These are phyloP conservation scores for Myotis lucifugus DNA, from an alignment of 2,113 vertebrate genomes.

Conservation along the genomic window DNA sequence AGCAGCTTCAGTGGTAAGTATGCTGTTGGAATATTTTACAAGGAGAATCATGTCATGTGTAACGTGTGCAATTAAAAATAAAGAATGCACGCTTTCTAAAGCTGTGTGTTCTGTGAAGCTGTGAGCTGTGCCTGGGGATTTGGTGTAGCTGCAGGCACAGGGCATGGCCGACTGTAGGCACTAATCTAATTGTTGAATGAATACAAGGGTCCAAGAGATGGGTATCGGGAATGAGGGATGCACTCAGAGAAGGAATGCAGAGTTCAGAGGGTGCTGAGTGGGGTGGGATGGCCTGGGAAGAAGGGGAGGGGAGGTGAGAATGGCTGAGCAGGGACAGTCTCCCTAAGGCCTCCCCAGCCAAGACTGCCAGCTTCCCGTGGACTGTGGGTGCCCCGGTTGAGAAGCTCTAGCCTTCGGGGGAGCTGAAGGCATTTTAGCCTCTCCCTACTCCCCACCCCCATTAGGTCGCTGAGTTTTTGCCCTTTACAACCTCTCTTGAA, in stretches of 20 bases:
- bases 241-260: not conserved
- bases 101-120: not conserved
- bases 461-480: not conserved
- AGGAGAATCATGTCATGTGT: not conserved
- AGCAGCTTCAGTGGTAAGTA: not conserved
- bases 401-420: not conserved
- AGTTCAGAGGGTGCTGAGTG: not conserved
- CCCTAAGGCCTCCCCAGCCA: not conserved
- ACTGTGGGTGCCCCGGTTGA: not conserved
- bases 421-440: not conserved
- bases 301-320: too few species aligned
- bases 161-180: fast-evolving
- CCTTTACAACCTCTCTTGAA: constrained; percentile 3
- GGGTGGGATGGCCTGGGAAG: not conserved
- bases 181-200: not conserved
- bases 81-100: not conserved
- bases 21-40: not conserved
- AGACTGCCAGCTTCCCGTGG: not conserved
- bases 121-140: not conserved
- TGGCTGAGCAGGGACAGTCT: not conserved
- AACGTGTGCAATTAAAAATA: not conserved
- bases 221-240: not conserved
- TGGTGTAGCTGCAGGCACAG: not conserved
- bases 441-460: fast-evolving
- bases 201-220: not conserved